phyloP scores from a whole-genome alignment of 1,140 invertebrate species.

The Helicoverpa armigera region DNA sequence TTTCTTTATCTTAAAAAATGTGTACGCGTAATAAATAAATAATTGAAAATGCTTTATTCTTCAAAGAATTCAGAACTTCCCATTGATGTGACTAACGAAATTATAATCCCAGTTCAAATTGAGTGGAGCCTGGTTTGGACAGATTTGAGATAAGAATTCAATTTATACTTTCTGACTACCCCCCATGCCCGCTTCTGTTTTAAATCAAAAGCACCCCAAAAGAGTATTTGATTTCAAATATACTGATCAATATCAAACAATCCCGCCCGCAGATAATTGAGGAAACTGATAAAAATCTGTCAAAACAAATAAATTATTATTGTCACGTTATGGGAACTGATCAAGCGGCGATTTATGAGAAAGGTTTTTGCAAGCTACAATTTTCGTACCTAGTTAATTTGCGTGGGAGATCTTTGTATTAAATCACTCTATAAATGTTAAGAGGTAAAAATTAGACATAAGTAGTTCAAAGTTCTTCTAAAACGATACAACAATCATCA shows the following conservation, averaged over 20 bases:
- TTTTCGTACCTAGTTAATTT: slow-evolving; percentile 27
- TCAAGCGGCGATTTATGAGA: slow-evolving; percentile 53
- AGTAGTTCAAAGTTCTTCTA: too few species aligned
- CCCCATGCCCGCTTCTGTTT: slow-evolving; percentile 72
- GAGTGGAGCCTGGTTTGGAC: slow-evolving; percentile 53
- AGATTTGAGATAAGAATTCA: slow-evolving; percentile 82
- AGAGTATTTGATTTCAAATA: slow-evolving; percentile 69
- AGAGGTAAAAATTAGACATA: too few species aligned
- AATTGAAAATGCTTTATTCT: not conserved
- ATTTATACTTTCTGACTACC: slow-evolving; percentile 80
- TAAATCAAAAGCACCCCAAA: slow-evolving; percentile 74
- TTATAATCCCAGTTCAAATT: slow-evolving; percentile 48
- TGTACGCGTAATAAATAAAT: too few species aligned
- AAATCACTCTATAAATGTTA: not conserved
- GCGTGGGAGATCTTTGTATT: slow-evolving; percentile 2
- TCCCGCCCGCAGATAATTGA: slow-evolving; percentile 71
- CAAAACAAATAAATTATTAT: slow-evolving; percentile 67
- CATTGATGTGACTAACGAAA: slow-evolving; percentile 13
- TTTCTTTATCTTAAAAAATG: too few species aligned
- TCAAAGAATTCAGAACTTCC: not conserved
- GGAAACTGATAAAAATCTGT: slow-evolving; percentile 73
- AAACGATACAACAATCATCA: too few species aligned
- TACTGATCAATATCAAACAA: slow-evolving; percentile 66
- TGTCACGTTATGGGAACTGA: slow-evolving; percentile 55
- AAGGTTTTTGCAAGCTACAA: slow-evolving; percentile 38